These are phyloP conservation scores for Tetramorium bicarinatum DNA, from an alignment of 2,888 invertebrate genomes.

Conservation along the genomic window DNA sequence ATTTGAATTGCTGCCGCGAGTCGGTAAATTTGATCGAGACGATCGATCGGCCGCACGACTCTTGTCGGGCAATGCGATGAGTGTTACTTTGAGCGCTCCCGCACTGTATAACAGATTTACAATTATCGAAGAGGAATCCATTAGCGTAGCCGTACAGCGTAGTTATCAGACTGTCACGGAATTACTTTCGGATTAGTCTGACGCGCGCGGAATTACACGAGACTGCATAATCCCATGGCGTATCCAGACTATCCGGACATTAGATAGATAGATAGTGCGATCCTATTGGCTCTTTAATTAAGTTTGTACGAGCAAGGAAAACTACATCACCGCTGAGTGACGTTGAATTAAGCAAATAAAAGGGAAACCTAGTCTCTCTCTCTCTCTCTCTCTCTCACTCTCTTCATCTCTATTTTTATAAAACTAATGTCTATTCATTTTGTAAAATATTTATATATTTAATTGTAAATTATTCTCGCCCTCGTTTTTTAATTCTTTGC, in stretches of 20 bases:
- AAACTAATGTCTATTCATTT: not conserved
- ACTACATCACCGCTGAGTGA: not conserved
- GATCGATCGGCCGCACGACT: conserved; percentile 56
- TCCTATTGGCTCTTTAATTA: conserved; percentile 29
- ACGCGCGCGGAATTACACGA: conserved; percentile 63
- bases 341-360: not conserved
- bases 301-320: conserved; percentile 31
- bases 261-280: not conserved
- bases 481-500: not conserved
- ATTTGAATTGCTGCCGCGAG: conserved; percentile 42
- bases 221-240: conserved; percentile 57
- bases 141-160: conserved; percentile 46
- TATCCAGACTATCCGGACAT: conserved; percentile 19
- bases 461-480: not conserved
- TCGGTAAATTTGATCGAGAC: conserved; percentile 53
- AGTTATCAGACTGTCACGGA: conserved; percentile 61
- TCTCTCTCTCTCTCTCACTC: too few relatives aligned
- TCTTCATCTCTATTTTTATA: not conserved
- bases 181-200: conserved; percentile 72
- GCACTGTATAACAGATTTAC: conserved; percentile 56
- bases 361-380: not conserved
- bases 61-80: conserved; percentile 65
- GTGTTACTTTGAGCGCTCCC: conserved; percentile 39
- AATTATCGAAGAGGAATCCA: conserved; percentile 66
- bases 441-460: not conserved